These are phyloP conservation scores for Sinopyrophorus schimmeli DNA, from an alignment of 2,888 invertebrate species.

Conservation along the genomic window DNA sequence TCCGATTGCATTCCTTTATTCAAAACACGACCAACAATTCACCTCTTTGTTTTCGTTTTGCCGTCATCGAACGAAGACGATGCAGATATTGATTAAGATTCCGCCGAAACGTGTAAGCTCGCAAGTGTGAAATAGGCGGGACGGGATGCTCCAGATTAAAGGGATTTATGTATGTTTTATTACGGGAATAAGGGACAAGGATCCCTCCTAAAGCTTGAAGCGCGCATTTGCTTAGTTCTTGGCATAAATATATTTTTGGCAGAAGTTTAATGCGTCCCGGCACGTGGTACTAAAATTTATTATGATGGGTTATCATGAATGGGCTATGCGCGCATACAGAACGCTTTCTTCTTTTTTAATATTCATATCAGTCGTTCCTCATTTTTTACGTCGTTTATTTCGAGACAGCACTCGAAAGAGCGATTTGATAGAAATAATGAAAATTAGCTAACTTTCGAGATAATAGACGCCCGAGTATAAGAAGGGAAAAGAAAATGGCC, in stretches of 20 bases:
- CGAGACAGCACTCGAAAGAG: not conserved
- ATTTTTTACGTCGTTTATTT: conserved; percentile 8
- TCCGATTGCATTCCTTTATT: conserved; percentile 16
- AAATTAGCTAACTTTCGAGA: conserved; percentile 5
- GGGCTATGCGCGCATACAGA: conserved; percentile 17
- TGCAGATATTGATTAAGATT: conserved; percentile 24
- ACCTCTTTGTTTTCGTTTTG: conserved; percentile 1
- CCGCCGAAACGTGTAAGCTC: conserved; percentile 21
- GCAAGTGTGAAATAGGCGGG: conserved; percentile 28
- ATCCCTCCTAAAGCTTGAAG: conserved; percentile 33
- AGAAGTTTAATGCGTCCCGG: conserved; percentile 24
- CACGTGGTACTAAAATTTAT: conserved; percentile 27
- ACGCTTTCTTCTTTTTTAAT: conserved; percentile 15
- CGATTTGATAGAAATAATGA: conserved; percentile 13
- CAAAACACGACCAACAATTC: conserved; percentile 4
- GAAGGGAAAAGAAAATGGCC: conserved; percentile 3
- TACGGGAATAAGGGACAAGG: conserved; percentile 34
- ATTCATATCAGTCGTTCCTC: conserved; percentile 4
- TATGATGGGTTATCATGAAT: conserved; percentile 24
- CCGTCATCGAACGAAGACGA: conserved; percentile 8
- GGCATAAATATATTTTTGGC: conserved; percentile 28
- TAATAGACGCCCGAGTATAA: not conserved
- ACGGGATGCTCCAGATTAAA: conserved; percentile 36
- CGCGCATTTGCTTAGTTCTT: conserved; percentile 27
- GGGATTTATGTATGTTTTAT: conserved; percentile 39